Evolutionary conservation across 2,797 vertebrate species (phyloP).

Genomic region (Tympanoctomys barrerae): DNA sequence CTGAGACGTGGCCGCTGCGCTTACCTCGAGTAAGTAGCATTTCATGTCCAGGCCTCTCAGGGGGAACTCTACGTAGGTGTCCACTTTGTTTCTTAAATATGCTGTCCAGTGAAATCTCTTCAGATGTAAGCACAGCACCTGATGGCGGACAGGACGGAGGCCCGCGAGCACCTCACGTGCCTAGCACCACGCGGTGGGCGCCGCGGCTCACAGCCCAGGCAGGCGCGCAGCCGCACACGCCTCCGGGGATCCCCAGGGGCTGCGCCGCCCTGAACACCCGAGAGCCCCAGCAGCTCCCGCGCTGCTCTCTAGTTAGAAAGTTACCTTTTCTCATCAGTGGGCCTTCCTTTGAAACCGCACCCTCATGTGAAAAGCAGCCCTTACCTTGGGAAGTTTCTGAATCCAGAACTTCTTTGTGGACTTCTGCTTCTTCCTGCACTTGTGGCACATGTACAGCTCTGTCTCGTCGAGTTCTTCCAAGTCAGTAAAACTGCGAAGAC

Average conservation of each 20-base stretch:
- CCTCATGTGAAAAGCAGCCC: not conserved
- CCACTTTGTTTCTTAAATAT: conserved; percentile 98
- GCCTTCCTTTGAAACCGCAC: not conserved
- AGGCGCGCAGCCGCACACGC: not conserved
- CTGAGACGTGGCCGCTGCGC: not conserved
- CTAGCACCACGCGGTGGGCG: not conserved
- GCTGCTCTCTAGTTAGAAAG: not conserved
- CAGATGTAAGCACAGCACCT: conserved; percentile 99
- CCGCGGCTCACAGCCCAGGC: no score
- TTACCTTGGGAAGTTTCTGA: conserved; percentile 97
- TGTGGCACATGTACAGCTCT: conserved; percentile 98
- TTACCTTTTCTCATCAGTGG: not conserved
- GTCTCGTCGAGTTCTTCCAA: conserved; percentile 99
- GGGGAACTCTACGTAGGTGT: conserved; percentile 98
- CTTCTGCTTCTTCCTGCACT: conserved; percentile 98
- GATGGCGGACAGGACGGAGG: not conserved
- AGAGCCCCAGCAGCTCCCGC: not conserved
- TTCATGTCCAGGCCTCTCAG: conserved; percentile 97
- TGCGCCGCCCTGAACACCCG: not conserved
- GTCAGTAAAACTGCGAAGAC: conserved; percentile 98
- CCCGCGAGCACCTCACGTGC: not conserved
- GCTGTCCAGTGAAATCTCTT: conserved; percentile 99
- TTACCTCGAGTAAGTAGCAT: conserved; percentile 97
- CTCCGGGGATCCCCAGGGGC: not conserved
- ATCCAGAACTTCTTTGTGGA: conserved; percentile 99